A percentile compares a stretch with the other conserved stretches of the same genome.
Evolutionary conservation across 2,797 vertebrate species (phyloP).

Genomic region (Coracias cyanogaster): DNA sequence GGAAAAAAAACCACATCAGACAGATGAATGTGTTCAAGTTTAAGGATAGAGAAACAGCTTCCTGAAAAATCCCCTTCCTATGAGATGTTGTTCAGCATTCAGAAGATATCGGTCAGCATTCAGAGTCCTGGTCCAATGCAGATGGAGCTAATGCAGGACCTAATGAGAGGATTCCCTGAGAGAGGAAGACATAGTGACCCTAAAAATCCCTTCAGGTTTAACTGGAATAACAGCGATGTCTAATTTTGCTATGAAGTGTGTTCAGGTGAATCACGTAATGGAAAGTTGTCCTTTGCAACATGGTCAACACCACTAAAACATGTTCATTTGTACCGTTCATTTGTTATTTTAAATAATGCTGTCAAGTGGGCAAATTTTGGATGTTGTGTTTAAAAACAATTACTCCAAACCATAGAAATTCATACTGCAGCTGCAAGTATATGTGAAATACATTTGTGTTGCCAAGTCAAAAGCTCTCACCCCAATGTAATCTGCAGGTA

Average conservation of each 20-base stretch:
- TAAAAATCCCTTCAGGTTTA: not conserved
- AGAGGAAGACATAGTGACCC: not conserved
- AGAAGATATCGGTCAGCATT: not conserved
- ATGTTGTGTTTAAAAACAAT: not conserved
- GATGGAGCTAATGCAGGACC: not conserved
- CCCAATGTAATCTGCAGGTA: not conserved
- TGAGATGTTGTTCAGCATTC: not conserved
- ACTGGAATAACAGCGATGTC: not conserved
- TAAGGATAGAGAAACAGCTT: not conserved
- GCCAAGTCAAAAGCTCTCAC: not conserved
- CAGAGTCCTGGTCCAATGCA: not conserved
- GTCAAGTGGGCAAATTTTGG: not conserved
- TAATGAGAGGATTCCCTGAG: not conserved
- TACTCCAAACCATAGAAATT: not conserved
- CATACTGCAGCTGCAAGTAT: not conserved
- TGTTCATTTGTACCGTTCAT: rapidly evolving
- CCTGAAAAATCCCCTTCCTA: not conserved
- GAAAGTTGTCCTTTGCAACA: not conserved
- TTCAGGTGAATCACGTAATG: not conserved
- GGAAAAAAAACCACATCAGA: not conserved
- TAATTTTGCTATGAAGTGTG: not conserved
- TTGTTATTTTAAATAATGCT: not conserved
- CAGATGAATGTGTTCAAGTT: not conserved
- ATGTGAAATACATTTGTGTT: not conserved
- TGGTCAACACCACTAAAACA: not conserved